Evolutionary conservation across 2,888 invertebrate genomes (phyloP), one percentile per base, ranked within the genome.

Genomic region (Tenthredo livida): DNA sequence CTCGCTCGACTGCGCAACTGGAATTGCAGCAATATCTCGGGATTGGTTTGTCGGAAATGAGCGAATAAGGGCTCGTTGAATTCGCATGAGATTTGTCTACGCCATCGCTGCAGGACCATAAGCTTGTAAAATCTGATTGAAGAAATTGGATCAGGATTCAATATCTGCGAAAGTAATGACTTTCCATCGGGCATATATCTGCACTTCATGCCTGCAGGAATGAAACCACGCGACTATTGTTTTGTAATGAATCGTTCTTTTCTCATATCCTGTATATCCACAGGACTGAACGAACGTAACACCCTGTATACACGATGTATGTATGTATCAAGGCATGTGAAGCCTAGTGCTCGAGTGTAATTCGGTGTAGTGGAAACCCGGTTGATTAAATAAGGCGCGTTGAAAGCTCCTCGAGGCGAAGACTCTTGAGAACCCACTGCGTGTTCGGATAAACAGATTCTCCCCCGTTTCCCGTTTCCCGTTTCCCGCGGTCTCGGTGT

Each of bases 381-480:
- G 73, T 75, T 84, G 84, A 84, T 84, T 84, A 84, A 84, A 84
- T 84, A 61, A 84, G 58, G 84, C 73, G 72, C 43, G 84, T 61
- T 84, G 75, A 84, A 84, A 84, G 73, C 84, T 58, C 73, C 73
- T 84, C 73, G 75, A 75, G 61, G 75, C 84, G 40, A 61, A 58
- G 75, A 58, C 75, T 84, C 84, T 61, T 17, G 84, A 61, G 73
- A 84, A 58, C 37, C 80, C 37, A 12, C 73, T 75, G 58, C 54
- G 84, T 84, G 84, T 75, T 75, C n/a, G 84, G 73, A 84, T 84
- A 84, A 84, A 84, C 84, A 84, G 84, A 75, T 61, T 37, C 80
- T 7, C 21, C 80, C 40, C 29, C 61, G 12, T 61, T 25, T 70
- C 37, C 29, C 10, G n/a, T 33, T 33, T 33, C 25, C 29, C 61